Evolutionary conservation across 2,797 vertebrate species (phyloP).

Genomic region (Spheniscus humboldti): DNA sequence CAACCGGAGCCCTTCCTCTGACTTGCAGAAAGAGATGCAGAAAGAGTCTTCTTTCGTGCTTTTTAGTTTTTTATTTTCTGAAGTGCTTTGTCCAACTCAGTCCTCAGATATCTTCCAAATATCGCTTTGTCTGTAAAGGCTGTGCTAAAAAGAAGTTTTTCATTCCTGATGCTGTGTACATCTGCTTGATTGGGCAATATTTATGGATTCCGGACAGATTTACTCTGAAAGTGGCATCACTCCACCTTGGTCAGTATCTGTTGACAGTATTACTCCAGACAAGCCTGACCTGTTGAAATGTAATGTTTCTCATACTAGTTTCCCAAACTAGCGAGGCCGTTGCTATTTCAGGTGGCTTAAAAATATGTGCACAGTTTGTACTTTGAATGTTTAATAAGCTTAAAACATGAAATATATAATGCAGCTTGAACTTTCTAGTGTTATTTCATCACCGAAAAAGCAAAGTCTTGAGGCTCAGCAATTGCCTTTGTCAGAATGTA

Average conservation of each 20-base stretch:
- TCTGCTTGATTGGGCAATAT: background rate
- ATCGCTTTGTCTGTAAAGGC: background rate
- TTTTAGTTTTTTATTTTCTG: background rate
- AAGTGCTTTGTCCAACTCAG: background rate
- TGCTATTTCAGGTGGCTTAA: slow-evolving; percentile 72
- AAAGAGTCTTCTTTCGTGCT: no score
- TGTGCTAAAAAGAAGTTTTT: background rate
- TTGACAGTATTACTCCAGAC: background rate
- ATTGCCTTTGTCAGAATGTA: slow-evolving; percentile 66
- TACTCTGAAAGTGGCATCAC: background rate
- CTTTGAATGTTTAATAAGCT: slow-evolving; percentile 72
- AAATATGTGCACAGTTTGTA: slow-evolving; percentile 63
- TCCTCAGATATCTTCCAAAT: background rate
- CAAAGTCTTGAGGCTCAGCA: slow-evolving; percentile 61
- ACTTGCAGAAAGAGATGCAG: background rate
- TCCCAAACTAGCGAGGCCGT: background rate
- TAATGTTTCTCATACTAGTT: slow-evolving; percentile 12
- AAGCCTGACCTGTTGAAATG: slow-evolving; percentile 27
- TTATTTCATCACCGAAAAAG: slow-evolving; percentile 70
- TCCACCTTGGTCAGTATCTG: background rate
- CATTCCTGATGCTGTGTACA: background rate
- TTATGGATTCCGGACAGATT: background rate
- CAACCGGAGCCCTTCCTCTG: background rate
- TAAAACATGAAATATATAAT: slow-evolving; percentile 69
- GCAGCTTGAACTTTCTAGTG: slow-evolving; percentile 67